These are phyloP conservation scores for Microctonus hyperodae DNA, from an alignment of 2,888 invertebrate genomes.

Conservation along the genomic window DNA sequence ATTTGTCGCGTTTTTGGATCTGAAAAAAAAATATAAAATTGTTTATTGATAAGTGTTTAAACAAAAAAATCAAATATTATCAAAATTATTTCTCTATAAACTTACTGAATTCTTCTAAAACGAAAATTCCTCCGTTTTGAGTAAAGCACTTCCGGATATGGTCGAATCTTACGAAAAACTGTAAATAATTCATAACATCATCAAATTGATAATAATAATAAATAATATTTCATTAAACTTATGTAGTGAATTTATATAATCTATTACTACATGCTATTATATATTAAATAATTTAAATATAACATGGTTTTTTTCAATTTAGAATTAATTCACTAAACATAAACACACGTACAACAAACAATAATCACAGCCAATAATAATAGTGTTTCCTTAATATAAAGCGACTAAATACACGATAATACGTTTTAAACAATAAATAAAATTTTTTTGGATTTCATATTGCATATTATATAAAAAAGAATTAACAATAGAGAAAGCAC, in stretches of 20 bases:
- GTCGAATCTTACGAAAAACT: conserved; percentile 99
- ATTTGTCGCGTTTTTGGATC: conserved; percentile 98
- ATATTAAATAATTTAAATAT: too few relatives aligned
- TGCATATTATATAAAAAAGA: background rate
- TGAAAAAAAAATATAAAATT: too few relatives aligned
- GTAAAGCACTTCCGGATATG: conserved; percentile 99
- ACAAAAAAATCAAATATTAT: background rate
- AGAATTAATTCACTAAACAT: too few relatives aligned
- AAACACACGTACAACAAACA: background rate
- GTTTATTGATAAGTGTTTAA: too few relatives aligned
- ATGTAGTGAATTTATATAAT: background rate
- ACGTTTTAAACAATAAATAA: too few relatives aligned
- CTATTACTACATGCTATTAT: background rate
- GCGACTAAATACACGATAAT: too few relatives aligned
- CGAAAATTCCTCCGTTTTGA: conserved; percentile 98
- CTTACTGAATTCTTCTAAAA: conserved; percentile 99
- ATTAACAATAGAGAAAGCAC: background rate
- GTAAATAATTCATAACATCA: conserved; percentile 67
- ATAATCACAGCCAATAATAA: too few relatives aligned
- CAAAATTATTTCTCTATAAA: too few relatives aligned
- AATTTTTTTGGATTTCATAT: too few relatives aligned
- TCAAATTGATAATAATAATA: background rate
- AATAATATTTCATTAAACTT: background rate
- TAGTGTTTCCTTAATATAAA: too few relatives aligned
- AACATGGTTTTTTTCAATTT: too few relatives aligned